A percentile compares a stretch with the other conserved stretches of the same genome.
These are phyloP conservation scores for Gila robusta DNA, from an alignment of 2,797 vertebrate genomes.

Conservation along the genomic window DNA sequence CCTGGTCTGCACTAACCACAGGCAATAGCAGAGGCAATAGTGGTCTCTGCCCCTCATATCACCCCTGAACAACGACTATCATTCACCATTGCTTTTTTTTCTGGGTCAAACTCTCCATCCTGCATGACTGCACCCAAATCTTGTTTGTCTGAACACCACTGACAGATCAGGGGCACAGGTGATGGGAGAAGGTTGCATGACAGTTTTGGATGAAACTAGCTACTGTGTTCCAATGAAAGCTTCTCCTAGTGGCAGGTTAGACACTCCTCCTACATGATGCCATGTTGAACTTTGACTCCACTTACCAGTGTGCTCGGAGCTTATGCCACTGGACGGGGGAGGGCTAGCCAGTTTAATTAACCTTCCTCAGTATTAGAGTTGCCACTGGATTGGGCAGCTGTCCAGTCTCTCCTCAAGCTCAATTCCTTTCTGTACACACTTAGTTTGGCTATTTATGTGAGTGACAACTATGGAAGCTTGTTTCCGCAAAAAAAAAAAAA, in stretches of 20 bases:
- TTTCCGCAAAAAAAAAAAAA: too few relatives aligned
- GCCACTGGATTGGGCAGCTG: constrained; percentile 73
- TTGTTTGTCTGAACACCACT: constrained; percentile 8
- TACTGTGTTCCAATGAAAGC: neutral
- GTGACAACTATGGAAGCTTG: neutral
- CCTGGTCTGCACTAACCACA: constrained; percentile 61
- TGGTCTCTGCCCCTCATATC: constrained; percentile 39
- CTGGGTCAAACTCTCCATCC: constrained; percentile 28
- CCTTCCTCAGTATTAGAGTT: constrained; percentile 70
- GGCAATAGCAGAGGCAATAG: constrained; percentile 9
- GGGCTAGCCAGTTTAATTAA: constrained; percentile 82
- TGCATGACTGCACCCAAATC: constrained; percentile 7
- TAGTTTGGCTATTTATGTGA: neutral
- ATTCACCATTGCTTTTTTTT: constrained; percentile 30
- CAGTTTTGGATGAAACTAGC: constrained; percentile 11
- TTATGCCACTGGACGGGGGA: constrained; percentile 66
- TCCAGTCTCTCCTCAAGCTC: constrained; percentile 59
- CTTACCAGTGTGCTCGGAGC: constrained; percentile 69
- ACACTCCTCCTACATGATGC: constrained; percentile 76
- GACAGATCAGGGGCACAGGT: constrained; percentile 41
- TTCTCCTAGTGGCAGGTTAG: constrained; percentile 20
- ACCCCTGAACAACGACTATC: constrained; percentile 22
- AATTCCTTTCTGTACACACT: neutral
- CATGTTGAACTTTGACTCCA: constrained; percentile 69
- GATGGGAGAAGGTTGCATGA: constrained; percentile 28